Conservation (phyloP, 1,140 invertebrate genomes). For the Ceratina australensis region DNA sequence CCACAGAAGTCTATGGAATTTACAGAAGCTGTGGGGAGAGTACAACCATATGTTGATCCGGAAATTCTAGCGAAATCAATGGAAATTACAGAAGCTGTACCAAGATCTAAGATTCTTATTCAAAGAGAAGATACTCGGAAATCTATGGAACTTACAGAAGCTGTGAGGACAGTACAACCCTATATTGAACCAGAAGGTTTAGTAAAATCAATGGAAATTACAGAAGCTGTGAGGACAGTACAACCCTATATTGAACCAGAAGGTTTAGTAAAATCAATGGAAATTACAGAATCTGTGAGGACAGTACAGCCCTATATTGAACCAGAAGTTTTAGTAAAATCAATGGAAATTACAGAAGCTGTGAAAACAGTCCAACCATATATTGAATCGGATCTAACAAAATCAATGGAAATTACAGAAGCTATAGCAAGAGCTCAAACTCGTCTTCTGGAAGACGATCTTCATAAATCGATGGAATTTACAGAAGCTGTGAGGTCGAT, state of each 20-base stretch:
- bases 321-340: not conserved
- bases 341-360: slow-evolving; percentile 44
- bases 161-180: not conserved
- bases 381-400: not conserved
- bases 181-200: not conserved
- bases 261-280: slow-evolving; percentile 30
- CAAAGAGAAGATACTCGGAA: not conserved
- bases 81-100: no score
- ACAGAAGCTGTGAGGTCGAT: slow-evolving; percentile 17
- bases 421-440: no score
- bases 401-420: no score
- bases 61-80: not conserved
- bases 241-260: no score
- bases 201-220: no score
- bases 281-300: slow-evolving; percentile 16
- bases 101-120: no score
- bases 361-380: not conserved
- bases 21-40: slow-evolving; percentile 17
- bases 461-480: slow-evolving; percentile 32
- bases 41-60: not conserved
- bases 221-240: no score
- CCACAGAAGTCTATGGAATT: slow-evolving; percentile 35
- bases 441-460: no score
- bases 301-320: no score
- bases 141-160: slow-evolving; percentile 43